Percentiles rank a stretch among this genome's conserved stretches.
These are phyloP conservation scores for Manis pentadactyla DNA, from an alignment of 2,797 vertebrate genomes.

Conservation along the genomic window DNA sequence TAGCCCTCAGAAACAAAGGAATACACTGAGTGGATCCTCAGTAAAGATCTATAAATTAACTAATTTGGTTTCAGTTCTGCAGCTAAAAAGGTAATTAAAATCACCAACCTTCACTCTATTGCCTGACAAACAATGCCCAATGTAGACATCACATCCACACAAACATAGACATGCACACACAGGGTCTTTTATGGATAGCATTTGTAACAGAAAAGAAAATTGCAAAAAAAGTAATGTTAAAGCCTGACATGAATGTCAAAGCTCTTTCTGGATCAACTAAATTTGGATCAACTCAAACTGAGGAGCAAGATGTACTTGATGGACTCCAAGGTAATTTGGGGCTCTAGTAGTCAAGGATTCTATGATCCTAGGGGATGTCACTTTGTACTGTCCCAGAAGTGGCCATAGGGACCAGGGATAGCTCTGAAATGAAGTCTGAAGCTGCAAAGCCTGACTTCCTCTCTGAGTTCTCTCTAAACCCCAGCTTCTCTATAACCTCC, in stretches of 20 bases:
- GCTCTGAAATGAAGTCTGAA: constrained; percentile 19
- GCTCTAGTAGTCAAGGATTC: not conserved
- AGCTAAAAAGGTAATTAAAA: constrained; percentile 4
- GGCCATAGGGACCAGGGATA: not conserved
- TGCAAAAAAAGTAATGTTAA: not conserved
- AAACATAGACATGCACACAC: not conserved
- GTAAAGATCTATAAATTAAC: not conserved
- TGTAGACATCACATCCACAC: not conserved
- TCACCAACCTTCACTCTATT: not conserved
- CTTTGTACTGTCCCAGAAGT: not conserved
- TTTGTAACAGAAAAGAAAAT: constrained; percentile 19
- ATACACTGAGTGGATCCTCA: not conserved
- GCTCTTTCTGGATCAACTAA: not conserved
- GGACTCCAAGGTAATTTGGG: not conserved
- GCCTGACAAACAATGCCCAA: constrained; percentile 5
- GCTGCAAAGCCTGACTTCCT: constrained; percentile 7
- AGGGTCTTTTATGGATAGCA: not conserved
- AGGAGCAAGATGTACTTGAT: not conserved
- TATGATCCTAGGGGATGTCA: not conserved
- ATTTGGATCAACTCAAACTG: not conserved
- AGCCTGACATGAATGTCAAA: not conserved
- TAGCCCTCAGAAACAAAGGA: constrained; percentile 9
- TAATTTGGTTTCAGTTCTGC: not conserved
- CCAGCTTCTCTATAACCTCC: not conserved
- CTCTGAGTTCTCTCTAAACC: not conserved